Evolutionary conservation across 2,113 vertebrate genomes (phyloP).

Genomic region (Aldabrachelys gigantea): DNA sequence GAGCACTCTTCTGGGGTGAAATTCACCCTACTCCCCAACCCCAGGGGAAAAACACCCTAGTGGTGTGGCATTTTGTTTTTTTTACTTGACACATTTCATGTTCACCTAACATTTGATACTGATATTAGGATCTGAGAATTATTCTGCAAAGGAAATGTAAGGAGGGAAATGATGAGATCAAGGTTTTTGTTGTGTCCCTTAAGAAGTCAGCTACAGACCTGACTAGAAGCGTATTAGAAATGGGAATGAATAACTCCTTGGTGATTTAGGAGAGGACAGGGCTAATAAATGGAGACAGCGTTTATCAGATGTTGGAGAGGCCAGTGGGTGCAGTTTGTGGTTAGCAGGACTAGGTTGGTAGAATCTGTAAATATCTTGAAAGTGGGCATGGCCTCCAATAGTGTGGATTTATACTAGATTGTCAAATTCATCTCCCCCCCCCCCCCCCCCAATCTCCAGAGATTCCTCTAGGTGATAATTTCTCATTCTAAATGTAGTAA

Average conservation of each 20-base stretch:
- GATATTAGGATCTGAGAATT: too few species aligned
- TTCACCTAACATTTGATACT: background rate
- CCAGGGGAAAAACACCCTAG: fast-evolving
- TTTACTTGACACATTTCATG: fast-evolving
- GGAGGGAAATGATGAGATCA: background rate
- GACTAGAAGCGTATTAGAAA: background rate
- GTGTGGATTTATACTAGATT: background rate
- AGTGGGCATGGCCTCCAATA: background rate
- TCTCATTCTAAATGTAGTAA: background rate
- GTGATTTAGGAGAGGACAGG: background rate
- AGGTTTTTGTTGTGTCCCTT: background rate
- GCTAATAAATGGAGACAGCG: background rate
- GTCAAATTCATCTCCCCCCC: background rate
- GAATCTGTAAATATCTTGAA: background rate
- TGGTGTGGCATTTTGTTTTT: fast-evolving
- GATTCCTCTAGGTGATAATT: background rate
- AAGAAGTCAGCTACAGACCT: background rate
- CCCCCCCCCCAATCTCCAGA: background rate
- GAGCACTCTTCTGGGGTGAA: fast-evolving
- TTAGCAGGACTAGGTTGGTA: background rate
- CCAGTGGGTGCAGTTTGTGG: background rate
- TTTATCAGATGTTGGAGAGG: background rate
- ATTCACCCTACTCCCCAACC: background rate
- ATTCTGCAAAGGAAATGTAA: background rate
- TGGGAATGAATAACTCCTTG: background rate